A percentile compares a stretch with the other conserved stretches of the same genome.
phyloP scores from a whole-genome alignment of 30 jellyfish, hydroid and myxozoan species.

The Morbakka virulenta region DNA sequence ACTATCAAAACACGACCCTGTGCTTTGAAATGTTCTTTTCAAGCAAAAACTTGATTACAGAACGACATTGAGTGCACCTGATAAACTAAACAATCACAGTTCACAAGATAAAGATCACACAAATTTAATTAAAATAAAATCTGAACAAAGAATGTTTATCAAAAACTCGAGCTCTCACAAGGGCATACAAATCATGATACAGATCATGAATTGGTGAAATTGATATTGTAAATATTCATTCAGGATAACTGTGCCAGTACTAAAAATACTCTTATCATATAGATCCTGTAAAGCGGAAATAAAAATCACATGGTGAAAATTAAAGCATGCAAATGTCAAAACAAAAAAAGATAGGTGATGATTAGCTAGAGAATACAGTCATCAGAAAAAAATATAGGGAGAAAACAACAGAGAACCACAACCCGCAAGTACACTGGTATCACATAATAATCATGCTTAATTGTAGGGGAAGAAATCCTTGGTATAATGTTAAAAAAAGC shows the following conservation, averaged over 20 bases:
- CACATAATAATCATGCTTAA: no score
- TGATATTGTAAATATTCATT: no score
- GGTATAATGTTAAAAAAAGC: no score
- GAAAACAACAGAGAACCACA: slow-evolving; percentile 20
- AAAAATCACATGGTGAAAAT: no score
- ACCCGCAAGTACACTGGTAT: slow-evolving; percentile 30
- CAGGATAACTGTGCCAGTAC: background rate
- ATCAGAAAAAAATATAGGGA: slow-evolving; percentile 17
- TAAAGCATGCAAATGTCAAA: slow-evolving; percentile 34
- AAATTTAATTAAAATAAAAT: slow-evolving; percentile 17
- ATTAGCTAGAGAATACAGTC: slow-evolving; percentile 21
- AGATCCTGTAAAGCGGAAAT: no score
- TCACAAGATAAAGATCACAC: slow-evolving; percentile 18
- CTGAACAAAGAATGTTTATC: slow-evolving; percentile 21
- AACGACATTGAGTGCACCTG: slow-evolving; percentile 68
- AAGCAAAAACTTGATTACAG: slow-evolving; percentile 56
- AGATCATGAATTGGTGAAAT: slow-evolving; percentile 39
- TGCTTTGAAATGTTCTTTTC: slow-evolving; percentile 31
- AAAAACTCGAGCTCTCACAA: slow-evolving; percentile 42
- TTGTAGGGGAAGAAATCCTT: no score
- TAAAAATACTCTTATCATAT: no score
- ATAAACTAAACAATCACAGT: background rate
- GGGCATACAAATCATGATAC: slow-evolving; percentile 33
- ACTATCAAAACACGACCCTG: slow-evolving; percentile 38
- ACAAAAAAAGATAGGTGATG: slow-evolving; percentile 34